A percentile compares a stretch with the other conserved stretches of the same genome.
These are phyloP conservation scores for Phylloscopus collybita DNA, from an alignment of 2,797 vertebrate species.

Conservation along the genomic window DNA sequence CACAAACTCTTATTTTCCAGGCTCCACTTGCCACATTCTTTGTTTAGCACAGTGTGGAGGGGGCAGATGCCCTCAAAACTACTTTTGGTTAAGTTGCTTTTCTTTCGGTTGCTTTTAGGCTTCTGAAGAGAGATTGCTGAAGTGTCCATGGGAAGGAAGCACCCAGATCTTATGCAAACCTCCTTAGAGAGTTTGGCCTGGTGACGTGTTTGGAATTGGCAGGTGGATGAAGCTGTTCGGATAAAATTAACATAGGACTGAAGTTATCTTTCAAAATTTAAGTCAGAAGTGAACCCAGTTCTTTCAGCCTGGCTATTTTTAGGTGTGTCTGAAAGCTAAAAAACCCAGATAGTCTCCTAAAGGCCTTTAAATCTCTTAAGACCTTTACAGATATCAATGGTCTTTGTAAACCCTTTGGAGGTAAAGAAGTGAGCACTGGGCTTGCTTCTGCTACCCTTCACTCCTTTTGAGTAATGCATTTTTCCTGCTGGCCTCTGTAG, in stretches of 20 bases:
- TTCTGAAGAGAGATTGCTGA: background rate
- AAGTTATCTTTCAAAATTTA: background rate
- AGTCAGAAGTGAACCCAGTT: background rate
- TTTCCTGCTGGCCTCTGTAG: background rate
- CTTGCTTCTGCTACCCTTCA: background rate
- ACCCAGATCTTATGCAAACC: background rate
- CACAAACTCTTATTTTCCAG: background rate
- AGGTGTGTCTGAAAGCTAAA: background rate
- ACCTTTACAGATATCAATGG: rapidly evolving
- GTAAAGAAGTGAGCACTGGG: background rate
- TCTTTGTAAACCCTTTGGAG: background rate
- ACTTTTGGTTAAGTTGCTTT: background rate
- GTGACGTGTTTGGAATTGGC: background rate
- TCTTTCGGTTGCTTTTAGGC: background rate
- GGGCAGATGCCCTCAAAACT: background rate
- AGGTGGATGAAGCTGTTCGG: background rate
- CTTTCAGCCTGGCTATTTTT: background rate
- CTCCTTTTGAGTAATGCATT: background rate
- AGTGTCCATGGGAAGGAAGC: background rate
- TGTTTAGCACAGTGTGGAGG: background rate
- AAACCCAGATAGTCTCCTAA: background rate
- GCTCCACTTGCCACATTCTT: background rate
- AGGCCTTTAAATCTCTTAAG: background rate
- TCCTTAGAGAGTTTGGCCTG: background rate
- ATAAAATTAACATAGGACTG: background rate